Base-by-base conservation (phyloP, 2,797 vertebrate species). In the Malacoctenus gilli region DNA sequence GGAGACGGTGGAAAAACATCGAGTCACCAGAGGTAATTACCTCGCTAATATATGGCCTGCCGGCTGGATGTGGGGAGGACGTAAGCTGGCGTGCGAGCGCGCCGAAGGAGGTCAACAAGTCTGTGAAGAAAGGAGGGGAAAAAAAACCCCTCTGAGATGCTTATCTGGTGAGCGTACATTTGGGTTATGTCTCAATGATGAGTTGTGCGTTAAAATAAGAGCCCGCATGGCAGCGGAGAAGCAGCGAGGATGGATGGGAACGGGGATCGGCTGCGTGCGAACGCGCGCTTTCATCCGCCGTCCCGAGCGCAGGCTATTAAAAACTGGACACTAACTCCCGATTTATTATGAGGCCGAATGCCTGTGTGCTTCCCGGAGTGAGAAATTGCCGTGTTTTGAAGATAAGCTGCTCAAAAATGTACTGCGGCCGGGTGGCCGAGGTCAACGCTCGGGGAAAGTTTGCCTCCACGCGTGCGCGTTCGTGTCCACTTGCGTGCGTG, bases 21-120 rank as follows among this genome's bases (percentile, higher is more conserved):
- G 61, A 59, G 79, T 84, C 80, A 84, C 66, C 49, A 14, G 52
- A 76, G 77, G 80, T 81, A 84, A 88, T 87, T 85, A 71, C 64
- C 77, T 76, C 43, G 75, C 78, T 86, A 80, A 87, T 84, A 82
- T 79, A 87, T 38, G 82, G 73, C 69, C 75, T 75, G 77, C 75
- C 84, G 83, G 63, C 83, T 59, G 67, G 59, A 67, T 25, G 59
- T 82, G 84, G 64, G 77, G 80, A 82, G 75, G 64, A 66, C 65
- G 40, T 68, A 55, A 64, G 37, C 59, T 48, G 57, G 56, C 79
- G 83, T 87, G 77, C 79, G 82, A 68, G 54, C 10, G 34, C 43
- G 51, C 21, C 47, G 11, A 75, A 63, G 55, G 71, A 82, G 80
- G 82, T 83, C 80, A 85, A 79, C 75, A 84, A 84, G 86, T 80